phyloP scores from a whole-genome alignment of 2,888 invertebrate genomes.

The Zygogramma bicolorata region DNA sequence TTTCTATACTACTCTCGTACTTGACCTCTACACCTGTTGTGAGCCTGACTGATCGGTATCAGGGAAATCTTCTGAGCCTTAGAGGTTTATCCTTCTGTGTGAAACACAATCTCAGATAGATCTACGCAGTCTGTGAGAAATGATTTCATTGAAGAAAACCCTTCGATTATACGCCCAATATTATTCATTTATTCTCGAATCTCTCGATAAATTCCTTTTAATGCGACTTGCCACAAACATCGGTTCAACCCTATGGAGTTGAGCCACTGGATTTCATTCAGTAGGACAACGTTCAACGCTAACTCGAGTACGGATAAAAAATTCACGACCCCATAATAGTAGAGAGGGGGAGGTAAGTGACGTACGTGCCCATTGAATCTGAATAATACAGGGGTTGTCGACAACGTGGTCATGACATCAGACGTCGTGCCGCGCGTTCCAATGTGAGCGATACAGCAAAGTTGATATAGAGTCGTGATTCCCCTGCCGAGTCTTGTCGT shows the following conservation, averaged over 20 bases:
- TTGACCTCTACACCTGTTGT: too few species aligned
- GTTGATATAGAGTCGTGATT: background rate
- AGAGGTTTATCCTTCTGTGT: too few species aligned
- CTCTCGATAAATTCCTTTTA: background rate
- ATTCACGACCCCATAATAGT: constrained; percentile 16
- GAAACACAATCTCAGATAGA: too few species aligned
- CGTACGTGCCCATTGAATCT: constrained; percentile 33
- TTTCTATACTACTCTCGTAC: too few species aligned
- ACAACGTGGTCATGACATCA: constrained; percentile 4
- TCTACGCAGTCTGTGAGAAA: too few species aligned
- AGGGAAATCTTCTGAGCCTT: too few species aligned
- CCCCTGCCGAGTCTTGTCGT: background rate
- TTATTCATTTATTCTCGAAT: background rate
- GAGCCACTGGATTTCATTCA: constrained; percentile 1
- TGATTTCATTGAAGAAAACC: too few species aligned
- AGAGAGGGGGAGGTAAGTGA: constrained; percentile 28
- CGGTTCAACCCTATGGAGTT: background rate
- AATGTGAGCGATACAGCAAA: background rate
- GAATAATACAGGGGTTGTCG: constrained; percentile 16
- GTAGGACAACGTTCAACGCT: background rate
- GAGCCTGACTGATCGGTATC: too few species aligned
- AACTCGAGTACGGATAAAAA: constrained; percentile 10
- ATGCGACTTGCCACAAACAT: background rate
- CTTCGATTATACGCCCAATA: too few species aligned
- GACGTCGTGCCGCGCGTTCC: background rate